Evolutionary conservation across 2,113 vertebrate genomes (phyloP).

Genomic region (Pituophis catenifer): DNA sequence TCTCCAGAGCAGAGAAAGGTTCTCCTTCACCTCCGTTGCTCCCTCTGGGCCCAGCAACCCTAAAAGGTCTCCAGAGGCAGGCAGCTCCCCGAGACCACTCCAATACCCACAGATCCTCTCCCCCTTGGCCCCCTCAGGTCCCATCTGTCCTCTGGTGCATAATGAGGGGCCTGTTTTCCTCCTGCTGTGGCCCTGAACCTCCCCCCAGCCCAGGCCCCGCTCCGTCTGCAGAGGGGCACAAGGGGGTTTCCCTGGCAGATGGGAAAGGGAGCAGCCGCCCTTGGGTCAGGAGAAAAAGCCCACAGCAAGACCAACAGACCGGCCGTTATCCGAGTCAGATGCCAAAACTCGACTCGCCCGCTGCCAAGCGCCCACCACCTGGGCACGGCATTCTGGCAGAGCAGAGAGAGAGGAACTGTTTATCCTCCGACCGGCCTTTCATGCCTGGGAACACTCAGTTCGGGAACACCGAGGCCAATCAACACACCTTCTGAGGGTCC

Average conservation of each 20-base stretch:
- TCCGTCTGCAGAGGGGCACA: not conserved
- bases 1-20: not conserved
- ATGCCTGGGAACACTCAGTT: not conserved
- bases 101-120: no score
- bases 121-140: not conserved
- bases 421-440: accelerated
- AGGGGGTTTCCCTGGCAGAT: not conserved
- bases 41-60: not conserved
- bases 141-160: not conserved
- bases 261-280: not conserved
- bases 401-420: accelerated
- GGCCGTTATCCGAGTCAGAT: not conserved
- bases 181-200: not conserved
- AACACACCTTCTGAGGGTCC: not conserved
- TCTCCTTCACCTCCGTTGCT: not conserved
- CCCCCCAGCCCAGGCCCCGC: not conserved
- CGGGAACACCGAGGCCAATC: accelerated
- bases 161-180: not conserved
- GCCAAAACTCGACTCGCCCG: not conserved
- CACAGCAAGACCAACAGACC: not conserved
- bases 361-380: not conserved
- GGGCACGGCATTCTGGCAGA: not conserved
- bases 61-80: no score
- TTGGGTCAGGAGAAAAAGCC: not conserved
- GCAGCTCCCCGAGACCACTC: not conserved